phyloP scores from a whole-genome alignment of 1,140 invertebrate genomes.

The Asbolus verrucosus region DNA sequence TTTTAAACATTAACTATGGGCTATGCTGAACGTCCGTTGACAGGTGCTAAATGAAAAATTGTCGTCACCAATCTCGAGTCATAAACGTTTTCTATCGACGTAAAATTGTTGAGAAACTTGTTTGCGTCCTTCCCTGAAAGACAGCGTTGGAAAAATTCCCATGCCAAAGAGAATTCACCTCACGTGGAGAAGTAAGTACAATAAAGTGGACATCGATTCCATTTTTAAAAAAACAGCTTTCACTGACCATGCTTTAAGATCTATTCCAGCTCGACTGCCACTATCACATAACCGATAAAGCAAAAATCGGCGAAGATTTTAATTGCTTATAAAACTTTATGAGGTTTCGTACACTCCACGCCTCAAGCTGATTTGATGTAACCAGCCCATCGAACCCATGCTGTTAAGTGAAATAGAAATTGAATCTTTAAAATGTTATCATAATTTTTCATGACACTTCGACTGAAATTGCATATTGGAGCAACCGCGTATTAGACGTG shows the following conservation, averaged over 20 bases:
- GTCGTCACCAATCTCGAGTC: too few species aligned
- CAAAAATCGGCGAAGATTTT: neutral
- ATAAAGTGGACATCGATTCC: constrained; percentile 21
- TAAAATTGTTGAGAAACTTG: constrained; percentile 2
- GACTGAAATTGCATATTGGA: too few species aligned
- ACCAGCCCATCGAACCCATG: neutral
- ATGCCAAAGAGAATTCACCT: constrained; percentile 49
- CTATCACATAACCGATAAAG: neutral
- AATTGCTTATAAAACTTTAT: neutral
- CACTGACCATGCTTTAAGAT: constrained; percentile 1
- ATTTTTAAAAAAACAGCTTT: constrained; percentile 21
- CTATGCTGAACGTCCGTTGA: too few species aligned
- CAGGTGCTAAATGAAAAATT: too few species aligned
- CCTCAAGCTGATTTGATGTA: constrained; percentile 23
- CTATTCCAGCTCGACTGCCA: neutral
- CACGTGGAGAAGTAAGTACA: constrained; percentile 33
- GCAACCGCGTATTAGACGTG: too few species aligned
- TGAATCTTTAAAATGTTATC: too few species aligned
- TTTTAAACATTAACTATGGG: too few species aligned
- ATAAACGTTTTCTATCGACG: neutral
- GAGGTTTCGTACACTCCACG: constrained; percentile 2
- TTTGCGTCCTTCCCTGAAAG: neutral
- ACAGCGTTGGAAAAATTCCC: constrained; percentile 31
- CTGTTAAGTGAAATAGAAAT: neutral
- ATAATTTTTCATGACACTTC: too few species aligned